phyloP scores from a whole-genome alignment of 2,888 invertebrate genomes.

The Halictus ligatus region DNA sequence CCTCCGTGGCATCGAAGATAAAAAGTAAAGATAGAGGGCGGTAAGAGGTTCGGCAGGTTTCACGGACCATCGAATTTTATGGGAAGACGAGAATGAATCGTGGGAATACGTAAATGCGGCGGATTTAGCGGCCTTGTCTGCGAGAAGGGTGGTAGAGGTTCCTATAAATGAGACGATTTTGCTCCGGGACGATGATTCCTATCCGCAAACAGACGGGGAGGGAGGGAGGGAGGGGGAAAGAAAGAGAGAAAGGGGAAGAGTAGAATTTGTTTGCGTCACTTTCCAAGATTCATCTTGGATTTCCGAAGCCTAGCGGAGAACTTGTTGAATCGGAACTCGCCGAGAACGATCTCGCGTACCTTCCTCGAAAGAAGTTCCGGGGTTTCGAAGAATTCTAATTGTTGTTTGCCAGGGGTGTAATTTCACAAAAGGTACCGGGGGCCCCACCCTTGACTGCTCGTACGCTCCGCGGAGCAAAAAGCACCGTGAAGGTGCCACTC shows the following conservation, averaged over 20 bases:
- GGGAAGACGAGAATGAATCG: slow-evolving; percentile 72
- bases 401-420: slow-evolving; percentile 39
- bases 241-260: background rate
- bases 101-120: slow-evolving; percentile 72
- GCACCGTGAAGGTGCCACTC: slow-evolving; percentile 48
- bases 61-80: slow-evolving; percentile 77
- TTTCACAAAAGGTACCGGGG: slow-evolving; percentile 16
- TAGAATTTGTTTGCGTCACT: slow-evolving; percentile 24
- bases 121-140: slow-evolving; percentile 56
- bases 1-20: slow-evolving; percentile 26
- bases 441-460: slow-evolving; percentile 1
- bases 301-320: slow-evolving; percentile 14
- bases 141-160: slow-evolving; percentile 13
- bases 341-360: background rate
- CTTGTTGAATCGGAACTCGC: slow-evolving; percentile 28
- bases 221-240: background rate
- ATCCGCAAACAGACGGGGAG: slow-evolving; percentile 23
- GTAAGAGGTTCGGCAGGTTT: slow-evolving; percentile 58
- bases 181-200: slow-evolving; percentile 44
- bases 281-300: slow-evolving; percentile 12
- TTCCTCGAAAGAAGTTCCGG: slow-evolving; percentile 14
- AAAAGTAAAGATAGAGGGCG: slow-evolving; percentile 49
- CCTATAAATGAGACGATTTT: slow-evolving; percentile 34
- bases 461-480: slow-evolving; percentile 38
- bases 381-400: slow-evolving; percentile 39